Conservation (phyloP, 2,113 vertebrate species). For the Percina caprodes region DNA sequence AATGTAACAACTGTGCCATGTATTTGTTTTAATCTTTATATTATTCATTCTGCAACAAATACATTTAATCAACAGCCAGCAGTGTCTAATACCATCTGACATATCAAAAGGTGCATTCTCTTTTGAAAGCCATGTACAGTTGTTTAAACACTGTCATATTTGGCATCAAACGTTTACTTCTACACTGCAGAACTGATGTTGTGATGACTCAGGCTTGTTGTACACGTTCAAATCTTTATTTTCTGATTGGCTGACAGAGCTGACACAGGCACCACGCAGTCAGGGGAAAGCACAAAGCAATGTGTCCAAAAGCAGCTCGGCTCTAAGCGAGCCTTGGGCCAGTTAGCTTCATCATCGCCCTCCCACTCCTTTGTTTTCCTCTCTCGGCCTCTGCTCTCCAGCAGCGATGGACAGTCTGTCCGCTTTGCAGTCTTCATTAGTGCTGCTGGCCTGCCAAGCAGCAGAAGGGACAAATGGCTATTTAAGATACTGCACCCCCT, state of each 20-base stretch:
- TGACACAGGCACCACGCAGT: not conserved
- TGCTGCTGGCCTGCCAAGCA: slow-evolving; percentile 52
- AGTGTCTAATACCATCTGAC: too few species aligned
- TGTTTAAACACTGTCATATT: not conserved
- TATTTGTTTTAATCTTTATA: not conserved
- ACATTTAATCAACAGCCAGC: not conserved
- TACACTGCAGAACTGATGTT: not conserved
- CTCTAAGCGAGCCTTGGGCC: slow-evolving; percentile 32
- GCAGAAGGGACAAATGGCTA: slow-evolving; percentile 49
- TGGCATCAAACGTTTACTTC: not conserved
- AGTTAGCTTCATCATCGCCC: slow-evolving; percentile 50
- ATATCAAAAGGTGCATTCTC: too few species aligned
- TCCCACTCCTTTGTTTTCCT: slow-evolving; percentile 50
- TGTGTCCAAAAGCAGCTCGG: slow-evolving; percentile 12
- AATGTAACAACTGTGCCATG: too few species aligned
- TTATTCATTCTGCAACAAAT: not conserved
- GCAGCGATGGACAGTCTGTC: slow-evolving; percentile 57
- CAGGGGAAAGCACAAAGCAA: slow-evolving; percentile 39
- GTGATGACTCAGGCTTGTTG: not conserved
- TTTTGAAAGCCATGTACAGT: too few species aligned
- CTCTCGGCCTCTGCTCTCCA: slow-evolving; percentile 49
- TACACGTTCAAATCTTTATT: slow-evolving; percentile 6
- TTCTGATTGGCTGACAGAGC: slow-evolving; percentile 2
- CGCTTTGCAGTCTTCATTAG: slow-evolving; percentile 73
- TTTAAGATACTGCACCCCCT: slow-evolving; percentile 31